These are phyloP conservation scores for Chironomus striatipennis DNA, from an alignment of 1,140 invertebrate species.

Conservation along the genomic window DNA sequence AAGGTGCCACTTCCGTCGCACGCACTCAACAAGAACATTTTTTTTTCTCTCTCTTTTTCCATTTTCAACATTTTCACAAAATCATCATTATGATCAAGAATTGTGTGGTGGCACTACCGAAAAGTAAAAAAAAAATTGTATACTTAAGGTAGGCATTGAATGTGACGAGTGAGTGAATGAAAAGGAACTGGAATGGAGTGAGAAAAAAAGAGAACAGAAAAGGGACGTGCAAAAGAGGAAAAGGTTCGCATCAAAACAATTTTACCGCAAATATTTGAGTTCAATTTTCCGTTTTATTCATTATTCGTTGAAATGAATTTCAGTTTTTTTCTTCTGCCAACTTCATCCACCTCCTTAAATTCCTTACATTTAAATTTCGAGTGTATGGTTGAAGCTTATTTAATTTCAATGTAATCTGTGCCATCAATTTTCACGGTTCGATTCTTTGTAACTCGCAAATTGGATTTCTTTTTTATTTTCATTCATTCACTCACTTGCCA, in stretches of 20 bases:
- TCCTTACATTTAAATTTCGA: neutral
- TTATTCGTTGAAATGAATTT: no score
- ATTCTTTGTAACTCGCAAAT: neutral
- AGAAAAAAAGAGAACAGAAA: neutral
- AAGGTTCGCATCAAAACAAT: conserved; percentile 3
- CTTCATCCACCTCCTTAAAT: neutral
- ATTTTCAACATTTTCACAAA: neutral
- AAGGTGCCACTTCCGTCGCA: neutral
- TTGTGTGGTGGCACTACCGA: neutral
- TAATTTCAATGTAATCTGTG: neutral
- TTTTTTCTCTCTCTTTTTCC: neutral
- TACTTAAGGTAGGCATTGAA: neutral
- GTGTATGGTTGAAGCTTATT: conserved; percentile 1
- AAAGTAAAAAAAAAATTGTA: no score
- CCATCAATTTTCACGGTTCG: neutral
- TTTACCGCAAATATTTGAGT: conserved; percentile 1
- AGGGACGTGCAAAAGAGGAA: neutral
- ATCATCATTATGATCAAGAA: neutral
- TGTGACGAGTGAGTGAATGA: neutral
- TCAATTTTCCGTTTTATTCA: conserved; percentile 9
- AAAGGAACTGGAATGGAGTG: neutral
- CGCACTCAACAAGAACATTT: neutral
- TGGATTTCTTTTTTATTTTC: neutral
- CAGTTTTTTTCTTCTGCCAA: no score
- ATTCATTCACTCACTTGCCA: no score